A percentile compares a stretch with the other conserved stretches of the same genome.
These are phyloP conservation scores for Andrena bucephala DNA, from an alignment of 2,888 invertebrate species.

Conservation along the genomic window DNA sequence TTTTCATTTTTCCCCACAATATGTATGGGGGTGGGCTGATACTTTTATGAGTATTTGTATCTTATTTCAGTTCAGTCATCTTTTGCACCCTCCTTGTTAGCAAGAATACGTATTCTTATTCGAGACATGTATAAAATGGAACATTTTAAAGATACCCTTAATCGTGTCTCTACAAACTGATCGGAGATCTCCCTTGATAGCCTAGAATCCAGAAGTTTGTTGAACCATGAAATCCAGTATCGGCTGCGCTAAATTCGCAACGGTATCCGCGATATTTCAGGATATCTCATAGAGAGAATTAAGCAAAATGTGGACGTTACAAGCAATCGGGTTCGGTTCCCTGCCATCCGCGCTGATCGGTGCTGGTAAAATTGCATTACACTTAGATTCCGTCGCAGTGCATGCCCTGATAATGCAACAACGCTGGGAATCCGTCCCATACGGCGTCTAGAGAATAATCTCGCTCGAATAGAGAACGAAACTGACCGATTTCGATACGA, in stretches of 20 bases:
- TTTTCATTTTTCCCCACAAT: no score
- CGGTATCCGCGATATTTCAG: background rate
- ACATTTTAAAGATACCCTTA: no score
- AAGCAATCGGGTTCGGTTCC: background rate
- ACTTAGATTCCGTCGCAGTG: constrained; percentile 9
- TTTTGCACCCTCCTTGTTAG: no score
- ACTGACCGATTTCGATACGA: constrained; percentile 45
- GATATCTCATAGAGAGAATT: background rate
- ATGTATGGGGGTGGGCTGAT: no score
- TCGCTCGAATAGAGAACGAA: constrained; percentile 18
- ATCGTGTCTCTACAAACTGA: no score
- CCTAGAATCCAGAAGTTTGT: no score
- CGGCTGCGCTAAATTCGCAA: background rate
- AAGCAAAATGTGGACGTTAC: background rate
- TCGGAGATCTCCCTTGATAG: no score
- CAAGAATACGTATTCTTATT: no score
- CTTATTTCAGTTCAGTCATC: no score
- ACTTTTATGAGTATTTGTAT: no score
- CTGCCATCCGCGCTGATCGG: background rate
- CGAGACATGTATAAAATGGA: no score
- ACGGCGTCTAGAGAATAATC: constrained; percentile 19
- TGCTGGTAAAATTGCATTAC: constrained; percentile 51
- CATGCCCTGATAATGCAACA: constrained; percentile 34
- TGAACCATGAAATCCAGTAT: no score
- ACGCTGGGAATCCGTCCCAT: background rate